These are phyloP conservation scores for Lamellibrachia luymesi DNA, from an alignment of 1,140 invertebrate genomes.

Conservation along the genomic window DNA sequence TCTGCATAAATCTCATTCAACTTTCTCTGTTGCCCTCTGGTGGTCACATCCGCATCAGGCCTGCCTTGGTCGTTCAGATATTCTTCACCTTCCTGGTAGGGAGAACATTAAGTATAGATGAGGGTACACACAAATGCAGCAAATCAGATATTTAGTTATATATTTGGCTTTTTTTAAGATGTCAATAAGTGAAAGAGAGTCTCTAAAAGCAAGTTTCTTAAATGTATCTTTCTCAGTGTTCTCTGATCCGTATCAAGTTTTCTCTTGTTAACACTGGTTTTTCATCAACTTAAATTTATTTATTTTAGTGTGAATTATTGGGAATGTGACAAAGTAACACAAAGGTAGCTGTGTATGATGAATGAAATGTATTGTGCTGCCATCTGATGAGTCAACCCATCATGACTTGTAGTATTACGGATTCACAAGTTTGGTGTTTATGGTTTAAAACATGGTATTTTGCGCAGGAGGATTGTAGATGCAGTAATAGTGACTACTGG, in stretches of 20 bases:
- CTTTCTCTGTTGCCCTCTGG: slow-evolving; percentile 24
- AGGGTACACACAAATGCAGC: neutral
- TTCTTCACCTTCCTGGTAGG: neutral
- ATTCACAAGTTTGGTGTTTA: neutral
- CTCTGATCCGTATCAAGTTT: too few species aligned
- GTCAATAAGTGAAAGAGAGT: too few species aligned
- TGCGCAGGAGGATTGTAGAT: neutral
- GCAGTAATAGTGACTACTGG: neutral
- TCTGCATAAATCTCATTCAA: slow-evolving; percentile 10
- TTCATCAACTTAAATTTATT: too few species aligned
- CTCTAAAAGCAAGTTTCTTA: too few species aligned
- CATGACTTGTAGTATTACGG: neutral
- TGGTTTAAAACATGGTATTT: neutral
- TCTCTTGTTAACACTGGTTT: too few species aligned
- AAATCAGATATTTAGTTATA: neutral
- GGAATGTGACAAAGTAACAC: too few species aligned
- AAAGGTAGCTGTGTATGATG: too few species aligned
- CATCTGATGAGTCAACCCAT: neutral
- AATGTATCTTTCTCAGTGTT: too few species aligned
- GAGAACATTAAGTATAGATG: neutral
- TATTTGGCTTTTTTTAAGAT: too few species aligned
- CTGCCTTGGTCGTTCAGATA: slow-evolving; percentile 7
- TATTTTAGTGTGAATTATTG: too few species aligned
- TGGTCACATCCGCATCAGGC: slow-evolving; percentile 14
- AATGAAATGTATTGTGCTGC: neutral